A percentile compares a stretch with the other conserved stretches of the same genome.
phyloP scores from a whole-genome alignment of 2,888 invertebrate species.

The Xestia c-nigrum region DNA sequence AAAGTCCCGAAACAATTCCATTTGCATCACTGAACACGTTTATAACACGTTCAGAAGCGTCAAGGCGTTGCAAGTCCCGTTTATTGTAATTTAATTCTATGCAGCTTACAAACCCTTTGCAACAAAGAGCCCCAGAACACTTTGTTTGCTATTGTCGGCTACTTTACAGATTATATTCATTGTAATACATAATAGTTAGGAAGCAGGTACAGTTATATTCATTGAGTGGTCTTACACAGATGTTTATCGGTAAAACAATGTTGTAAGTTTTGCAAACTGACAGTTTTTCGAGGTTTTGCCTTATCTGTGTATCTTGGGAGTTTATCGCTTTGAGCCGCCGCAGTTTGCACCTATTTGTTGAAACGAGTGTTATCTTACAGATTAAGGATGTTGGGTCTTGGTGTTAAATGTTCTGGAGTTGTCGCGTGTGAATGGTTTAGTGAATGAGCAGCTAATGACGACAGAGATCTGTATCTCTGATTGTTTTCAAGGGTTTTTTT shows the following conservation, averaged over 20 bases:
- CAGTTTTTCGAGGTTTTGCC: conserved; percentile 67
- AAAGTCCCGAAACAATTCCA: conserved; percentile 65
- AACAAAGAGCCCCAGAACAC: conserved; percentile 79
- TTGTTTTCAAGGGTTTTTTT: conserved; percentile 22
- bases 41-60: conserved; percentile 80
- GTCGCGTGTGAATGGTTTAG: conserved; percentile 45
- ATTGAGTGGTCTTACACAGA: conserved; percentile 84
- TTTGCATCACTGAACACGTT: conserved; percentile 85
- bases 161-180: conserved; percentile 88
- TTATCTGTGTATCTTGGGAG: conserved; percentile 69
- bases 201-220: conserved; percentile 87
- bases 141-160: conserved; percentile 88
- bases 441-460: conserved; percentile 55
- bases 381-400: conserved; percentile 63
- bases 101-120: conserved; percentile 67
- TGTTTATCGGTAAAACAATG: conserved; percentile 88
- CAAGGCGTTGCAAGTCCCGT: conserved; percentile 78
- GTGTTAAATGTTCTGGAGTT: conserved; percentile 52
- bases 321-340: conserved; percentile 77
- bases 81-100: conserved; percentile 84
- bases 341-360: conserved; percentile 74
- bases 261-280: conserved; percentile 83
- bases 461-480: conserved; percentile 9
- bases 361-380: conserved; percentile 68
- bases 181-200: conserved; percentile 80